Evolutionary conservation across 2,888 invertebrate genomes (phyloP), one percentile per base, ranked within the genome.

Genomic region (Drymonia ruficornis): DNA sequence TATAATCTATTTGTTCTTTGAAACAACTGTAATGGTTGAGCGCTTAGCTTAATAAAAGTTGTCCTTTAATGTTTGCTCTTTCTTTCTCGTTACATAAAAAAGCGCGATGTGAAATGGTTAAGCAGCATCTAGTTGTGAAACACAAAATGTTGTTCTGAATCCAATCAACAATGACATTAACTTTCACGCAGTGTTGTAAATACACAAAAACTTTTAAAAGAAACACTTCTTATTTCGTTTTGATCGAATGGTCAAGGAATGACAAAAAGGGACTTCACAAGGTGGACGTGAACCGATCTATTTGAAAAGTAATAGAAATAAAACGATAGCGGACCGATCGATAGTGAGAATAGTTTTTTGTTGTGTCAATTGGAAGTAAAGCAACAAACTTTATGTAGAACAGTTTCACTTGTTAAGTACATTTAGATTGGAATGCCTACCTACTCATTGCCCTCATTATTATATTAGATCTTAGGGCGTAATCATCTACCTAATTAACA

Each of bases 1-100:
- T 83, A 83, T 92, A 92, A 92, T 92, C 91, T 88, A 90, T 90
- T 92, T 92, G 92, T 90, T 91, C 92, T 91, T 88, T 88, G 87
- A 89, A 90, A 91, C 85, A 89, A 89, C 86, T 89, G 87, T 87
- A 85, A 89, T 84, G 90, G 85, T 86, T 86, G 84, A 89, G 87
- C 81, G 90, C 87, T 84, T 80, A 70, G 79, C 81, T 84, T 87
- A 81, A 85, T 87, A 86, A 86, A 87, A 86, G 78, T 83, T 83
- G 79, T 80, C 74, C 80, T 82, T 84, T 83, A 79, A 83, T 82
- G 78, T 80, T 78, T 74, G 62, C 72, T 65, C 72, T 74, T 77
- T 70, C 54, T 62, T 63, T 60, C 50, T 60, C 31, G 40, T 56
- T 43, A 51, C 58, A 57, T 49, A 56, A 63, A 54, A 61, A 59